Conservation (phyloP, 2,888 invertebrate genomes). For the Sussaba pulchella region DNA sequence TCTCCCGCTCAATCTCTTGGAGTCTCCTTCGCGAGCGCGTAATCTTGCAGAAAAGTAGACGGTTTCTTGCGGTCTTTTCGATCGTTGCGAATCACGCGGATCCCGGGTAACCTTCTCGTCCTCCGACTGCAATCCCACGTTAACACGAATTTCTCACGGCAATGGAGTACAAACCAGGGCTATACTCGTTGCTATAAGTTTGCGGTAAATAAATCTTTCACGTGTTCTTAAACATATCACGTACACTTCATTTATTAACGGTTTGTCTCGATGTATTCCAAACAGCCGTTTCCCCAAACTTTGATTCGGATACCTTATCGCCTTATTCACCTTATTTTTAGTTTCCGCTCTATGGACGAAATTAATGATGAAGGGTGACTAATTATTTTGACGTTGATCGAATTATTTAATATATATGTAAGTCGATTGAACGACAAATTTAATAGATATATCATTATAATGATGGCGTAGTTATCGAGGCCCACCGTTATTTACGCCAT, state of each 20-base stretch:
- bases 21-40: constrained; percentile 34
- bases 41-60: constrained; percentile 65
- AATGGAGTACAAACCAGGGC: constrained; percentile 35
- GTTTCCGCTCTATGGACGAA: too few species aligned
- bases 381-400: too few species aligned
- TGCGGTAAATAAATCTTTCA: constrained; percentile 55
- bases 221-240: constrained; percentile 20
- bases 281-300: too few species aligned
- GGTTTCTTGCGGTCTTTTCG: constrained; percentile 64
- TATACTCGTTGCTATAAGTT: constrained; percentile 41
- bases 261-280: too few species aligned
- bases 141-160: constrained; percentile 69
- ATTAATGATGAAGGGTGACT: too few species aligned
- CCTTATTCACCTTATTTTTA: too few species aligned
- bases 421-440: neutral
- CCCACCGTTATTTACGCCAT: constrained; percentile 73
- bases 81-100: constrained; percentile 69
- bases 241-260: too few species aligned
- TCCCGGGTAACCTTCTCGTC: constrained; percentile 62
- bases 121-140: constrained; percentile 60
- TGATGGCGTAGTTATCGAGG: constrained; percentile 63
- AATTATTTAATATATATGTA: neutral
- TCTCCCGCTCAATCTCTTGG: constrained; percentile 34
- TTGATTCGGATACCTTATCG: too few species aligned
- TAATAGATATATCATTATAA: neutral